These are phyloP conservation scores for Mesembrinibis cayennensis DNA, from an alignment of 2,113 vertebrate genomes.

Conservation along the genomic window DNA sequence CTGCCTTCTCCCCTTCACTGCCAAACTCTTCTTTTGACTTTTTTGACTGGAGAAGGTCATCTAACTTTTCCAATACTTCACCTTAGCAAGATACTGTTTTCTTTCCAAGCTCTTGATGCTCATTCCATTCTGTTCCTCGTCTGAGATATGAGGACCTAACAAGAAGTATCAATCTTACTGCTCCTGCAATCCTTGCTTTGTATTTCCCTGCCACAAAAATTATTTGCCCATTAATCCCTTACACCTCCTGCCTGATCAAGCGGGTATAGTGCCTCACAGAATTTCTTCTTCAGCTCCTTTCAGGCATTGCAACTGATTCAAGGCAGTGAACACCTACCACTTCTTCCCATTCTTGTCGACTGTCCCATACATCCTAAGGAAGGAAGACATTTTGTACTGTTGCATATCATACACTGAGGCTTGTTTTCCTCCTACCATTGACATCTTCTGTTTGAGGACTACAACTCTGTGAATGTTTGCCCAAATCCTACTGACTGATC, in stretches of 20 bases:
- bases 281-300: neutral
- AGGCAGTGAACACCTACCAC: neutral
- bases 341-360: neutral
- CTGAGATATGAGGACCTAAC: neutral
- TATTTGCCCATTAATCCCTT: neutral
- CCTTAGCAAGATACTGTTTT: neutral
- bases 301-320: neutral
- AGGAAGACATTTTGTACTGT: neutral
- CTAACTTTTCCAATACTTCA: neutral
- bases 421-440: neutral
- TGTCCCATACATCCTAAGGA: neutral
- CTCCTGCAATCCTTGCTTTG: neutral
- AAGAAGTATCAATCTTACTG: neutral
- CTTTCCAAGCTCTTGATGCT: neutral
- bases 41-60: neutral
- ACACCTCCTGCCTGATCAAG: neutral
- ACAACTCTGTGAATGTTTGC: neutral
- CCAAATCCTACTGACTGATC: neutral
- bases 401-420: neutral
- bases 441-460: neutral
- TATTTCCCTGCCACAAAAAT: neutral
- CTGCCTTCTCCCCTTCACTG: neutral
- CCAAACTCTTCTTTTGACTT: neutral
- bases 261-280: neutral
- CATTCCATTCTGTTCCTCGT: neutral